Evolutionary conservation across 2,797 vertebrate species (phyloP).

Genomic region (Oceanodroma leucorhoa): DNA sequence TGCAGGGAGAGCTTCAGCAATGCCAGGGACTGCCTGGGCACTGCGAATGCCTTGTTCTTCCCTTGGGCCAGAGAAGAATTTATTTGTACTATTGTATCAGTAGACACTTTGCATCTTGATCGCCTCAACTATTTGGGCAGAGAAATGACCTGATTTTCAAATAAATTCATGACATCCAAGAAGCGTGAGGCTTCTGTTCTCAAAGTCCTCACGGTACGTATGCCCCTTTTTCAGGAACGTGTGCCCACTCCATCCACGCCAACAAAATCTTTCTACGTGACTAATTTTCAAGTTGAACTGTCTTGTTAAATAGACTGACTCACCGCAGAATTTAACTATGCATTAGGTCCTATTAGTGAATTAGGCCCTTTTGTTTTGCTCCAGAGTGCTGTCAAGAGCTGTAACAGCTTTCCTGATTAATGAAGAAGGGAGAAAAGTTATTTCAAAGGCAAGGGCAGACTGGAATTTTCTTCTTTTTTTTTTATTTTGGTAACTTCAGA

Average conservation of each 20-base stretch:
- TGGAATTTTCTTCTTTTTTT: not conserved
- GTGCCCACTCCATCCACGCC: slow-evolving; percentile 33
- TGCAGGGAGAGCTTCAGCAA: not conserved
- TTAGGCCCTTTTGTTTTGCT: slow-evolving; percentile 63
- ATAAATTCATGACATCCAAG: not conserved
- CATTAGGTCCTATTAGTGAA: slow-evolving; percentile 59
- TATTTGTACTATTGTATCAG: not conserved
- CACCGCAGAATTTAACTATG: slow-evolving; percentile 63
- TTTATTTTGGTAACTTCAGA: not conserved
- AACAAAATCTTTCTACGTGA: slow-evolving; percentile 58
- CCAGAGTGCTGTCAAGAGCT: slow-evolving; percentile 45
- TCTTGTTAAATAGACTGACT: slow-evolving; percentile 72
- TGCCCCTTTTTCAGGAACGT: slow-evolving; percentile 48
- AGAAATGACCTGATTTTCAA: not conserved
- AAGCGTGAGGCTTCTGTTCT: slow-evolving; percentile 25
- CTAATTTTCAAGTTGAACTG: slow-evolving; percentile 68
- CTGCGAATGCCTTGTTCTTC: rapidly evolving
- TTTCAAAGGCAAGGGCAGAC: slow-evolving; percentile 4
- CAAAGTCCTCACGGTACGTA: not conserved
- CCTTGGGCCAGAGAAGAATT: not conserved
- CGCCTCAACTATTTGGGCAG: not conserved
- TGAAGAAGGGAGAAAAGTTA: slow-evolving; percentile 26
- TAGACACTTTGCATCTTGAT: not conserved
- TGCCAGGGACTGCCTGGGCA: not conserved
- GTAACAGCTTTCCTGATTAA: slow-evolving; percentile 29